phyloP scores from a whole-genome alignment of 2,888 invertebrate species.

The Falcaria lacertinaria region DNA sequence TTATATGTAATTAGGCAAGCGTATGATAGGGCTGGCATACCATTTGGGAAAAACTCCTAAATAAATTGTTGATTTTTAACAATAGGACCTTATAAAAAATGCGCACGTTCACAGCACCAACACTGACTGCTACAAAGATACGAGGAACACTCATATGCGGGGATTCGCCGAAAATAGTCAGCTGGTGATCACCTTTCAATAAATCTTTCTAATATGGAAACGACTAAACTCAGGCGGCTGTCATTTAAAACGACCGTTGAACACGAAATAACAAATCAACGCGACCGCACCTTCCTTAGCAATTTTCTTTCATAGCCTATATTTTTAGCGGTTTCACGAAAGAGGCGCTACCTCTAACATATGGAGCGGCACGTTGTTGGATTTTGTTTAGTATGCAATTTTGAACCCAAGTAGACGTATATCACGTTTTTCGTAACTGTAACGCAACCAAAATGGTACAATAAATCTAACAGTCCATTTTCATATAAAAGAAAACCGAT shows the following conservation, averaged over 20 bases:
- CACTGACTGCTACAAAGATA: too few species aligned
- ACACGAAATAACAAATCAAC: conserved; percentile 75
- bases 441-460: conserved; percentile 68
- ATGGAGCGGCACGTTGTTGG: conserved; percentile 59
- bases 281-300: conserved; percentile 63
- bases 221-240: conserved; percentile 37
- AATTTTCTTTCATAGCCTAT: conserved; percentile 71
- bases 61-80: too few species aligned
- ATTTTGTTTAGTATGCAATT: conserved; percentile 72
- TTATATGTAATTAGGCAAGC: too few species aligned
- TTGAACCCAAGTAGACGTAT: conserved; percentile 58
- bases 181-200: conserved; percentile 6
- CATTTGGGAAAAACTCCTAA: too few species aligned
- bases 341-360: conserved; percentile 54
- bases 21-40: too few species aligned
- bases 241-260: conserved; percentile 70
- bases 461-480: conserved; percentile 78
- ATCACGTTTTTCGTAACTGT: conserved; percentile 62
- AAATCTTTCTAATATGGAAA: conserved; percentile 30
- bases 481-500: conserved; percentile 79
- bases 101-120: too few species aligned
- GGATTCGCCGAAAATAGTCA: background rate
- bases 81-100: too few species aligned
- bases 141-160: background rate
- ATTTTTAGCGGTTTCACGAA: conserved; percentile 50